Base-by-base conservation (phyloP, 2,888 invertebrate genomes). In the Cabera pusaria region DNA sequence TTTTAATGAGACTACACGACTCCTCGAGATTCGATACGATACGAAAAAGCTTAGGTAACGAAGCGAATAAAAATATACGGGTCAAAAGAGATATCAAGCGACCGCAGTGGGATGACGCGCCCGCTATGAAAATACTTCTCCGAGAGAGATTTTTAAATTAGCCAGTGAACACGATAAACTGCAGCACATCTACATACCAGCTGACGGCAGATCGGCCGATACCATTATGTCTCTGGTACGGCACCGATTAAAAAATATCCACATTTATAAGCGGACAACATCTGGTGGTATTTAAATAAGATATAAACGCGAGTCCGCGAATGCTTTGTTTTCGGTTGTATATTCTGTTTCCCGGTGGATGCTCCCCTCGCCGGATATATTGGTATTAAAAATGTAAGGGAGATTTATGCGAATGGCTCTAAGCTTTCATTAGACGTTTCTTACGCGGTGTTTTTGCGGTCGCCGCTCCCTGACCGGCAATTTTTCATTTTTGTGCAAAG, bases 1-100 rank as follows among this genome's bases (percentile, higher is more conserved):
- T 88, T 88, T 88, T 88, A 88, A 88, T 88, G 88, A 88, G 88
- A 85, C 87, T 85, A 87, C 87, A 85, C 86, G 85, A 86, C 81
- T 87, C 74, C 63, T 54, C 64, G 74, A 85, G 88, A 87, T 88
- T 72, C 80, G 66, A 74, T 73, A 69, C 80, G 88, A 88, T 88
- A 88, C 77, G 70, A 75, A 68, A 74, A 81, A 74, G 74, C 82
- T 84, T 83, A 85, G 82, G 82, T 82, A 87, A 85, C 83, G 82
- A 87, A 76, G 73, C 59, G 65, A 83, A 85, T 78, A 83, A 84
- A 84, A 75, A 35, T 72, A 69, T 73, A 73, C 80, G 61, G 82
- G 80, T 84, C 83, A 85, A 86, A 70, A 82, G 72, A 85, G 81
- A 85, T 84, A 83, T 85, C 81, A 81, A 72, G 59, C 76, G 64